Conservation (phyloP, 2,797 vertebrate genomes). For the Adelosebastes latens region DNA sequence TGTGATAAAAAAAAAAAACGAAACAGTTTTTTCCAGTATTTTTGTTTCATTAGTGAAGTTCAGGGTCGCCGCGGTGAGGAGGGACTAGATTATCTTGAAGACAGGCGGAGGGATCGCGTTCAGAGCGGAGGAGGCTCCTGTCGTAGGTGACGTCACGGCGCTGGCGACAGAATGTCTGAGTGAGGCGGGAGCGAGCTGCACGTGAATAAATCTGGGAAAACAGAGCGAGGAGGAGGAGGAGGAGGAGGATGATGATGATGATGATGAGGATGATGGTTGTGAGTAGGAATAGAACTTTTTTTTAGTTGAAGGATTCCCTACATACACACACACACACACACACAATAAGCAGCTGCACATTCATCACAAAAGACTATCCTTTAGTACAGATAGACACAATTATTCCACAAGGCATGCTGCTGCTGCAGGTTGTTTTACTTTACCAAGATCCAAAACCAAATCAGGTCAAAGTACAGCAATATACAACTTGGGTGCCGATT, state of each 20-base stretch:
- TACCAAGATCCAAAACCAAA: no score
- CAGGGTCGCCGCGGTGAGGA: constrained; percentile 31
- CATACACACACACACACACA: not conserved
- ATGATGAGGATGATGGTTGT: constrained; percentile 27
- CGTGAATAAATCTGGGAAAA: constrained; percentile 87
- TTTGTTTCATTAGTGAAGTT: constrained; percentile 37
- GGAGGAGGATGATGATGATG: not conserved
- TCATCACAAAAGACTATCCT: not conserved
- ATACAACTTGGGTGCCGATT: no score
- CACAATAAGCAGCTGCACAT: constrained; percentile 22
- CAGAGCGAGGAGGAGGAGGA: constrained; percentile 63
- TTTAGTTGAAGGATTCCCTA: constrained; percentile 32
- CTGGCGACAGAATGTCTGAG: constrained; percentile 91
- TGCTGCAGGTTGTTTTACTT: no score
- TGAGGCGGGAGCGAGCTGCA: constrained; percentile 84
- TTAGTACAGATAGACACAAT: no score
- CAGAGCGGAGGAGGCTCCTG: constrained; percentile 70
- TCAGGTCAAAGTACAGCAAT: no score
- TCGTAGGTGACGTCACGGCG: constrained; percentile 83
- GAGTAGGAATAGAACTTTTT: constrained; percentile 37
- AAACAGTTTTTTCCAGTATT: not conserved
- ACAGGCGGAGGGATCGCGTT: constrained; percentile 79
- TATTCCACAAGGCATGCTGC: no score
- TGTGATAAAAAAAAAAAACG: not conserved
- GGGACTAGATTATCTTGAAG: constrained; percentile 80